Evolutionary conservation across 2,888 invertebrate genomes (phyloP), one percentile per base, ranked within the genome.

Genomic region (Acleris sparsana): DNA sequence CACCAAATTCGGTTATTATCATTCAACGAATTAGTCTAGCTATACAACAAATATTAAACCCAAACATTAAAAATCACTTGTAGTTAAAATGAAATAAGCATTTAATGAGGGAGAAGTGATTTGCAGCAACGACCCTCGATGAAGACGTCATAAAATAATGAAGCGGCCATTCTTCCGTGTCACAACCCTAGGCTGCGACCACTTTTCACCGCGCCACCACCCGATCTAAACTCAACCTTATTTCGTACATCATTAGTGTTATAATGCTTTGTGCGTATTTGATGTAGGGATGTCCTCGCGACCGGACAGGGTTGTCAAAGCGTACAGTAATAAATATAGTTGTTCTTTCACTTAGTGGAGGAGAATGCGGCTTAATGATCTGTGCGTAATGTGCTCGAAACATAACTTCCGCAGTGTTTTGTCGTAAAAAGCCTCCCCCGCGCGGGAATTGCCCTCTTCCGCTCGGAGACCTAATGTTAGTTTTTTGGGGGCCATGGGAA

Each of bases 131-230:
- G 49, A 59, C 67, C 48, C 55, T 60, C 82, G 82, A 89, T 89
- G 84, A 86, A 90, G 88, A 88, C 80, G 75, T 91, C 91, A 90
- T 89, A 88, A 89, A 88, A 84, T 89, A 89, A 89, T 89, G 85
- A 89, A 83, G 74, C 79, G 74, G 85, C 80, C 76, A 84, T 79
- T 80, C 80, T 79, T 74, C 75, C 72, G 72, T 62, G 70, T 72
- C 80, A 77, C 82, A 83, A 76, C 86, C 85, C 87, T 82, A 76
- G 71, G 63, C 70, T 70, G 73, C 74, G 69, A 68, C 65, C 57
- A 55, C 68, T 71, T 64, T 55, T 56, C 63, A 57, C 43, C 53
- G 46, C n/a, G 16, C 3, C n/a, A 1, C 5, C 0, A 0, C 3
- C 16, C 49, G 57, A 5, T 13, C 3, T 13, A 70, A 71, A 71